A percentile compares a stretch with the other conserved stretches of the same genome.
phyloP scores from a whole-genome alignment of 2,113 vertebrate species.

The Pantherophis guttatus region DNA sequence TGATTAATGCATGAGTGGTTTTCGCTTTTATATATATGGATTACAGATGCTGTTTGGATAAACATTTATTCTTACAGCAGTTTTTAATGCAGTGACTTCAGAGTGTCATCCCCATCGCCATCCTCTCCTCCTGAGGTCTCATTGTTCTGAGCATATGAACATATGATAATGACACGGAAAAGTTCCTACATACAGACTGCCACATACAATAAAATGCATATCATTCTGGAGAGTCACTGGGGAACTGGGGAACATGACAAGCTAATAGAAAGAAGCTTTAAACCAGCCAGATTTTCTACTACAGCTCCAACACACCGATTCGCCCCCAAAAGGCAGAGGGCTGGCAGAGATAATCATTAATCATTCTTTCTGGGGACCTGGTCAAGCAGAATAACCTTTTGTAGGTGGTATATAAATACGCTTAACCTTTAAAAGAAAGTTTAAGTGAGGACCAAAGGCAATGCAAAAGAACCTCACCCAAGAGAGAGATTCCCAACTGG shows the following conservation, averaged over 20 bases:
- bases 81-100: background rate
- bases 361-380: conserved; percentile 5
- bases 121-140: background rate
- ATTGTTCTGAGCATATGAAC: background rate
- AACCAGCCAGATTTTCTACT: background rate
- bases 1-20: too few species aligned
- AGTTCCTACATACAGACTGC: background rate
- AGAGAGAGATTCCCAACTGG: background rate
- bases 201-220: background rate
- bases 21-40: too few species aligned
- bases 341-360: conserved; percentile 8
- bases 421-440: conserved; percentile 40
- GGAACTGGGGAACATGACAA: background rate
- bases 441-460: conserved; percentile 29
- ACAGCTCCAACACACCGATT: background rate
- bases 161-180: background rate
- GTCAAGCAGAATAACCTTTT: conserved; percentile 26
- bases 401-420: conserved; percentile 11
- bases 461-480: background rate
- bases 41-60: background rate
- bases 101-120: background rate
- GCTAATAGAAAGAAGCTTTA: conserved; percentile 1
- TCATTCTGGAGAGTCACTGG: background rate
- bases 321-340: background rate
- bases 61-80: background rate